Conservation (phyloP, 2,888 invertebrate species). For the Isoperla grammatica region DNA sequence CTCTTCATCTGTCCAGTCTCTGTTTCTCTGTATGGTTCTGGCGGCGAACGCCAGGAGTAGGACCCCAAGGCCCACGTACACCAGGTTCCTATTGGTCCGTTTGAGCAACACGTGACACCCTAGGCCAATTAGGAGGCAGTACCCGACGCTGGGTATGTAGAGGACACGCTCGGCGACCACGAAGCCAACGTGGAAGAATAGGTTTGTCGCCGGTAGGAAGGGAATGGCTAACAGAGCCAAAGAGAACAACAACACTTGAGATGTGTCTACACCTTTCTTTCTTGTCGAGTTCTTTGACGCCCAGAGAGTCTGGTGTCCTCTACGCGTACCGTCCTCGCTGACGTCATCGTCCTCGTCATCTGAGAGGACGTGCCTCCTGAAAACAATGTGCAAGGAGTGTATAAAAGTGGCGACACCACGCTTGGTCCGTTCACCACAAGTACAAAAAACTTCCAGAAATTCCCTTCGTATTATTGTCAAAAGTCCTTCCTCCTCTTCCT, state of each 20-base stretch:
- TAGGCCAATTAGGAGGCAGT: constrained; percentile 80
- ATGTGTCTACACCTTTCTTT: background rate
- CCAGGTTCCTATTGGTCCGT: constrained; percentile 41
- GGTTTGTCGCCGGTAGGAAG: constrained; percentile 92
- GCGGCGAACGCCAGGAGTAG: constrained; percentile 63
- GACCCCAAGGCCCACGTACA: constrained; percentile 47
- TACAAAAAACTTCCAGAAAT: too few relatives aligned
- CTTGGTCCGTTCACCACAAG: too few relatives aligned
- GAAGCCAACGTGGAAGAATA: constrained; percentile 97
- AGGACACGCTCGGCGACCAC: constrained; percentile 95
- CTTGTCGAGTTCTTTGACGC: background rate
- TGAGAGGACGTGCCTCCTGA: too few relatives aligned
- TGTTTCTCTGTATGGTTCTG: constrained; percentile 75
- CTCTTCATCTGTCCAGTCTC: constrained; percentile 92
- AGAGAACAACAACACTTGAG: constrained; percentile 56
- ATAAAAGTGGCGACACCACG: too few relatives aligned
- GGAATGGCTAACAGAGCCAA: constrained; percentile 75
- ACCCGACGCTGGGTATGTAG: constrained; percentile 94
- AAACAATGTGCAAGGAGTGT: too few relatives aligned
- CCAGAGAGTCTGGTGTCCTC: too few relatives aligned
- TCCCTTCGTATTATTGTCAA: too few relatives aligned
- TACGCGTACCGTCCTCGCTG: too few relatives aligned
- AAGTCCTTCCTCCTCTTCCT: too few relatives aligned
- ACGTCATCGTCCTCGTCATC: background rate
- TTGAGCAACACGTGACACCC: constrained; percentile 37